Percentiles rank a stretch among this genome's conserved stretches.
phyloP scores from a whole-genome alignment of 2,888 invertebrate species.

The Automeris io region DNA sequence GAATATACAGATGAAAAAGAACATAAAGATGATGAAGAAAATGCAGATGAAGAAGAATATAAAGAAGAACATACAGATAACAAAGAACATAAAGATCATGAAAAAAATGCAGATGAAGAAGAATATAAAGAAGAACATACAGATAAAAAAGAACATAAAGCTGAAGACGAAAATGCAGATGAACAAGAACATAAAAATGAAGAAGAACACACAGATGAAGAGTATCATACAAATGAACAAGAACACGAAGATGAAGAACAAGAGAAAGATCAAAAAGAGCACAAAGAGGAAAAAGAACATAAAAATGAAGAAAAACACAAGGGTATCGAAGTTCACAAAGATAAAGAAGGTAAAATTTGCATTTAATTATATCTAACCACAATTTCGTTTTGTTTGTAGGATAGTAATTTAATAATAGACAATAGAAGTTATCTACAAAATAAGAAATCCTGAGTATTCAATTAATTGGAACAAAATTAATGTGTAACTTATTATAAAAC shows the following conservation, averaged over 20 bases:
- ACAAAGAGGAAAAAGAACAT: not conserved
- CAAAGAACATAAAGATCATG: not conserved
- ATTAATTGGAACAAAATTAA: too few relatives aligned
- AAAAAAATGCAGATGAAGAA: not conserved
- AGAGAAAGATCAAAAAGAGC: not conserved
- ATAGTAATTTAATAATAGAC: too few relatives aligned
- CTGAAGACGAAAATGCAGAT: not conserved
- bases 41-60: not conserved
- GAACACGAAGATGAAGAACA: not conserved
- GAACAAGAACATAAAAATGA: not conserved
- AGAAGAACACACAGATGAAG: not conserved
- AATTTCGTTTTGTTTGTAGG: too few relatives aligned
- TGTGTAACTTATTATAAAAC: too few relatives aligned
- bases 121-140: not conserved
- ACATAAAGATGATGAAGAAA: not conserved
- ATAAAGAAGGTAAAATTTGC: constrained; percentile 12
- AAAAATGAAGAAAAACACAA: not conserved
- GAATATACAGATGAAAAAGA: not conserved
- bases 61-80: not conserved
- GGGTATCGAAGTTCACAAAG: constrained; percentile 1
- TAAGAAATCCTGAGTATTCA: too few relatives aligned
- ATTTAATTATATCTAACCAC: too few relatives aligned
- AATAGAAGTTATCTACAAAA: too few relatives aligned
- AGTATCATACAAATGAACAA: not conserved
- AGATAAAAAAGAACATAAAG: not conserved